phyloP scores from a whole-genome alignment of 2,113 vertebrate species.

The Trichechus manatus region DNA sequence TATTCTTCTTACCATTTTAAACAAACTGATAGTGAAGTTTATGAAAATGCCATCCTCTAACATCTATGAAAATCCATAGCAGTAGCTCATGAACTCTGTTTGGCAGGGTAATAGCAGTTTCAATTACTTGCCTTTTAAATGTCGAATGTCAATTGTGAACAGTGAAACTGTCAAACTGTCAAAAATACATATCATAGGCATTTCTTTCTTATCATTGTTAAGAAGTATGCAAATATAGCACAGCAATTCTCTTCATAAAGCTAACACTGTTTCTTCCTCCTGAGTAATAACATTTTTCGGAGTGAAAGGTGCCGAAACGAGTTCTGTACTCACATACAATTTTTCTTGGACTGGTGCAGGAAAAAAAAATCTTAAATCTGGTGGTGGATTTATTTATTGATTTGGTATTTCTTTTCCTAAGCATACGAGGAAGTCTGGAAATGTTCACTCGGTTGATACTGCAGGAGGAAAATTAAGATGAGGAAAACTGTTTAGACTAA shows the following conservation, averaged over 20 bases:
- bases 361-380: neutral
- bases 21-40: conserved; percentile 69
- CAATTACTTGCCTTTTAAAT: conserved; percentile 75
- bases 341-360: neutral
- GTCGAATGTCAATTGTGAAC: conserved; percentile 65
- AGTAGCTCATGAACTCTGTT: conserved; percentile 56
- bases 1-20: conserved; percentile 67
- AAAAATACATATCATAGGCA: conserved; percentile 66
- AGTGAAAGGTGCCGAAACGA: neutral
- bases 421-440: neutral
- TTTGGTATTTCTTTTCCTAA: neutral
- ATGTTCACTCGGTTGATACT: neutral
- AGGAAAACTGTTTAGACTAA: neutral
- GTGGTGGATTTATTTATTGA: neutral
- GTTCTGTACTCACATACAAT: neutral
- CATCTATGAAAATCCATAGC: conserved; percentile 55
- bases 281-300: neutral
- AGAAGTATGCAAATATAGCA: conserved; percentile 63
- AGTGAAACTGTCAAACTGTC: conserved; percentile 66
- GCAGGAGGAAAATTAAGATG: neutral
- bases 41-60: conserved; percentile 81
- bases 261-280: neutral
- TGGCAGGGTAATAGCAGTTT: conserved; percentile 70
- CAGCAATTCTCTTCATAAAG: conserved; percentile 16
- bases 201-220: conserved; percentile 52